Evolutionary conservation across 2,888 invertebrate species (phyloP).

Genomic region (Watsonalla binaria): DNA sequence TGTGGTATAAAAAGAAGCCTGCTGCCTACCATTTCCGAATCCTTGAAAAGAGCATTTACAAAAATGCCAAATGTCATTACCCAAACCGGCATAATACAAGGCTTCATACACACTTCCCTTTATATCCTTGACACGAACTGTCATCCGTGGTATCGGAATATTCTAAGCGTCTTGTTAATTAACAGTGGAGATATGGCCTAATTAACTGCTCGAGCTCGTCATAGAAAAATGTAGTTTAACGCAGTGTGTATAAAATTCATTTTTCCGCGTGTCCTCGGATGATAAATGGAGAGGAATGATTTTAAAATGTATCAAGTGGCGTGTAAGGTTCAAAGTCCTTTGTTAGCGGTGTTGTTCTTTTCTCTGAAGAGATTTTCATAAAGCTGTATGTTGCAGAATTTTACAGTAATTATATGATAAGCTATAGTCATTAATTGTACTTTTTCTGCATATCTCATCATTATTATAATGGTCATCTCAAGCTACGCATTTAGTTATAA

Average conservation of each 20-base stretch:
- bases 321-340: background rate
- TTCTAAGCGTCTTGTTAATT: constrained; percentile 14
- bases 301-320: background rate
- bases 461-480: no score
- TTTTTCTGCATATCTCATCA: no score
- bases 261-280: background rate
- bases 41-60: background rate
- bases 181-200: constrained; percentile 17
- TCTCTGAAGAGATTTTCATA: background rate
- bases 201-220: constrained; percentile 14
- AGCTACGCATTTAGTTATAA: no score
- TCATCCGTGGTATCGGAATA: constrained; percentile 17
- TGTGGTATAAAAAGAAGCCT: no score
- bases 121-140: constrained; percentile 17
- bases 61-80: background rate
- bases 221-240: background rate
- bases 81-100: constrained; percentile 3
- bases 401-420: background rate
- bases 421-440: background rate
- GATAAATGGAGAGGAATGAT: background rate
- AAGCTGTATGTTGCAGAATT: background rate
- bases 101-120: constrained; percentile 9
- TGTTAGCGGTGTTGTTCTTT: background rate
- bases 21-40: no score
- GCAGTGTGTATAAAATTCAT: background rate